A percentile compares a stretch with the other conserved stretches of the same genome.
Evolutionary conservation across 2,113 vertebrate species (phyloP).

Genomic region (Malurus elegans): DNA sequence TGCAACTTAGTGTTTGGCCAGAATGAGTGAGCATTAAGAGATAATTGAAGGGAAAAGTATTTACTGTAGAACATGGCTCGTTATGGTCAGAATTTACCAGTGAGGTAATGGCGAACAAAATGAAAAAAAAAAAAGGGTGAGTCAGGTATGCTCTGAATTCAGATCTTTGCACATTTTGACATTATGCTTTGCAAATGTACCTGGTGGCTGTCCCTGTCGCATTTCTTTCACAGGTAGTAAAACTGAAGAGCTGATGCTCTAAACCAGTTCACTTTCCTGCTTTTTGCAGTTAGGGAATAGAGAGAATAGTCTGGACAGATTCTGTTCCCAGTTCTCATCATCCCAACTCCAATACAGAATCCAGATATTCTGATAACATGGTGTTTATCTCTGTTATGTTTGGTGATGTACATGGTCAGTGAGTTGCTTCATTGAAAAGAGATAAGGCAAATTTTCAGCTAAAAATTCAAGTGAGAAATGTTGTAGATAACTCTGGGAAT

Average conservation of each 20-base stretch:
- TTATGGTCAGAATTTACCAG: neutral
- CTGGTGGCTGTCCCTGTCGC: neutral
- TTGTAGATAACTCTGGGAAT: neutral
- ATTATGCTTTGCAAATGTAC: neutral
- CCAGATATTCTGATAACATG: neutral
- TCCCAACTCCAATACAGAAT: neutral
- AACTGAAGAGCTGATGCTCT: neutral
- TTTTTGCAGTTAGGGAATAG: neutral
- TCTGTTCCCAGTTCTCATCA: neutral
- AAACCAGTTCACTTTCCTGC: neutral
- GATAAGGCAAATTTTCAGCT: neutral
- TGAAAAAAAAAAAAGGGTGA: neutral
- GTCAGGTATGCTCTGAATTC: neutral
- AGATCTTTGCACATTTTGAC: neutral
- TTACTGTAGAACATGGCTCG: neutral
- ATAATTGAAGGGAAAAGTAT: neutral
- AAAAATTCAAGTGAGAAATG: neutral
- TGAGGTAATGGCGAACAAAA: neutral
- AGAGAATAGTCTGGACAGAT: neutral
- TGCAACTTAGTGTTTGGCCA: neutral
- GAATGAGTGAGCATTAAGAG: neutral
- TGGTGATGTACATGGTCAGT: neutral
- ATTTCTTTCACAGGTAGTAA: neutral
- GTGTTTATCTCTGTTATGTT: neutral
- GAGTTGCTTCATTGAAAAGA: neutral